These are phyloP conservation scores for Thymelicus sylvestris DNA, from an alignment of 2,888 invertebrate species.

Conservation along the genomic window DNA sequence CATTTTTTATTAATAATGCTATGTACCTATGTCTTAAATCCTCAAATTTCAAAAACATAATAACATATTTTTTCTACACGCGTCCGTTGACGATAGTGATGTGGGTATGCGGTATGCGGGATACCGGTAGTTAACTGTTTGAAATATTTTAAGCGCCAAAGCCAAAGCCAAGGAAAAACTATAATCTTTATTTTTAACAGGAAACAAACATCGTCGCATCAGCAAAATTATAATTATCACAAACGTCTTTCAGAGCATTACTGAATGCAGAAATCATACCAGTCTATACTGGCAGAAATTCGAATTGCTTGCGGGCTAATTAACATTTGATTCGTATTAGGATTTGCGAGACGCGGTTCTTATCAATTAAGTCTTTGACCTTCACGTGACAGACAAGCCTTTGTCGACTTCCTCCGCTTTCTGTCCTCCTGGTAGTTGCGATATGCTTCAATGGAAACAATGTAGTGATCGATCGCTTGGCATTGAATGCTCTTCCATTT, in stretches of 20 bases:
- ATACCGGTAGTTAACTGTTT: background rate
- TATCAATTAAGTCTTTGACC: constrained; percentile 53
- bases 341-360: constrained; percentile 26
- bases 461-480: constrained; percentile 49
- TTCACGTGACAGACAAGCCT: constrained; percentile 54
- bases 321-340: background rate
- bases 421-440: constrained; percentile 53
- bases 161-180: too few species aligned
- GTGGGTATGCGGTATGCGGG: constrained; percentile 20
- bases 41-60: background rate
- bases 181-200: too few species aligned
- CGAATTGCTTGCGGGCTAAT: too few species aligned
- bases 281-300: too few species aligned
- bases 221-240: too few species aligned
- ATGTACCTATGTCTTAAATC: too few species aligned
- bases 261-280: too few species aligned
- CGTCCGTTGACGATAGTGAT: background rate
- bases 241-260: too few species aligned
- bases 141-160: background rate
- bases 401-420: constrained; percentile 65
- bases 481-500: constrained; percentile 51
- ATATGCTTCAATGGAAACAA: constrained; percentile 66
- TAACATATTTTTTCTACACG: background rate
- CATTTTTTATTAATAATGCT: too few species aligned
- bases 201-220: too few species aligned